Evolutionary conservation across 1,140 invertebrate species (phyloP).

Genomic region (Drosophila lacteicornis): DNA sequence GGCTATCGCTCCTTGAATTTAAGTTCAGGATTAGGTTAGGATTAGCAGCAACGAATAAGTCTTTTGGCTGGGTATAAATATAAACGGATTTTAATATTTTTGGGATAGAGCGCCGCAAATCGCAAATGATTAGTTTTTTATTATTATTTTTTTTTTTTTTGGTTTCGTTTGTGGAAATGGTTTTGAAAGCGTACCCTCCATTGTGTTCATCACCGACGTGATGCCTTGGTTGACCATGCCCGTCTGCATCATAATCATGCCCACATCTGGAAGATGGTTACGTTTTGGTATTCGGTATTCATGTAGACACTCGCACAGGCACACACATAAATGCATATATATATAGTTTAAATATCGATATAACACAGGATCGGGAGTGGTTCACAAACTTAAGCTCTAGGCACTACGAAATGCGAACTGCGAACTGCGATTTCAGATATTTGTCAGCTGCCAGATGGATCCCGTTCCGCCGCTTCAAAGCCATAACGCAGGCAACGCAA

Average conservation of each 20-base stretch:
- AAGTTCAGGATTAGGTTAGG: constrained; percentile 52
- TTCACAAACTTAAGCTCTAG: constrained; percentile 49
- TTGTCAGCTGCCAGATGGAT: constrained; percentile 34
- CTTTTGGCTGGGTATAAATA: constrained; percentile 58
- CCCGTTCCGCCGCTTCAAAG: constrained; percentile 44
- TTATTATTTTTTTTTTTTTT: constrained; percentile 13
- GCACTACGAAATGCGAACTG: constrained; percentile 28
- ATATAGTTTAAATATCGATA: constrained; percentile 19
- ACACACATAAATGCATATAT: constrained; percentile 30
- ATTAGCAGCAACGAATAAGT: constrained; percentile 77
- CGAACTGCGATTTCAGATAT: constrained; percentile 26
- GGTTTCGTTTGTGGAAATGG: constrained; percentile 60
- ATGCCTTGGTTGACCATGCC: constrained; percentile 94
- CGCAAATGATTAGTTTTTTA: constrained; percentile 35
- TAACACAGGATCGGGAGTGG: constrained; percentile 31
- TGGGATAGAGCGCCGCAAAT: constrained; percentile 48
- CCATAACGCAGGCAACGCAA: constrained; percentile 70
- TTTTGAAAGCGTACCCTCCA: constrained; percentile 90
- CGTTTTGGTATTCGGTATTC: constrained; percentile 62
- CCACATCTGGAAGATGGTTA: constrained; percentile 92
- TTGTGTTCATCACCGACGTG: constrained; percentile 90
- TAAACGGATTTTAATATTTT: constrained; percentile 46
- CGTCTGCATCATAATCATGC: constrained; percentile 97
- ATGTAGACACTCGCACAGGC: constrained; percentile 52
- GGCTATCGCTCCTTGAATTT: constrained; percentile 14